Evolutionary conservation across 2,888 invertebrate species (phyloP).

Genomic region (Ecliptopera silaceata): DNA sequence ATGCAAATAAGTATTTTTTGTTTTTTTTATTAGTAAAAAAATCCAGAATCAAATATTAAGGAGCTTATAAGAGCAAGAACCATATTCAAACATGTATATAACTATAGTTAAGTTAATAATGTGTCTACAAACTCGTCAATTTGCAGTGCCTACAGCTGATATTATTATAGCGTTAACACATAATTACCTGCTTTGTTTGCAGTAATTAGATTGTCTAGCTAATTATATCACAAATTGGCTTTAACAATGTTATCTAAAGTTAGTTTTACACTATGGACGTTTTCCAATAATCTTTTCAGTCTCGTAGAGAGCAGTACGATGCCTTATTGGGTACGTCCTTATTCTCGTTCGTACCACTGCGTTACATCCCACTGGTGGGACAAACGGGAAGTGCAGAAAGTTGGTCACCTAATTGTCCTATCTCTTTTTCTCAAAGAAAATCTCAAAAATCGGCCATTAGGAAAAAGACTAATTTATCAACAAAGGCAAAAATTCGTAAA

Average conservation of each 20-base stretch:
- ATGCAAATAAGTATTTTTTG: too few relatives aligned
- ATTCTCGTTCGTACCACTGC: too few relatives aligned
- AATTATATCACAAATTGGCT: slow-evolving; percentile 18
- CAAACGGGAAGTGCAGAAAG: too few relatives aligned
- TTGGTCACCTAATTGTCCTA: too few relatives aligned
- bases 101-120: slow-evolving; percentile 3
- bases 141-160: slow-evolving; percentile 8
- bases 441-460: slow-evolving; percentile 62
- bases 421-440: slow-evolving; percentile 46
- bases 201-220: slow-evolving; percentile 5
- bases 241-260: slow-evolving; percentile 7
- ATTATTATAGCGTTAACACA: slow-evolving; percentile 12
- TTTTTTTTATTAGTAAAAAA: too few relatives aligned
- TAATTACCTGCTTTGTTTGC: slow-evolving; percentile 18
- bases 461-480: slow-evolving; percentile 76
- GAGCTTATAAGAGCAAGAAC: background rate
- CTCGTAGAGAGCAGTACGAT: too few relatives aligned
- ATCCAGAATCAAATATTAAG: background rate
- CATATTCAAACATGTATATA: background rate
- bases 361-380: too few relatives aligned
- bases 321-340: too few relatives aligned
- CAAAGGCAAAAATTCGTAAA: slow-evolving; percentile 60
- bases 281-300: too few relatives aligned
- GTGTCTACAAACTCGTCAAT: slow-evolving; percentile 3
- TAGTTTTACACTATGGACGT: background rate